phyloP scores from a whole-genome alignment of 2,797 vertebrate species.

The Melanotaenia maccullochi region DNA sequence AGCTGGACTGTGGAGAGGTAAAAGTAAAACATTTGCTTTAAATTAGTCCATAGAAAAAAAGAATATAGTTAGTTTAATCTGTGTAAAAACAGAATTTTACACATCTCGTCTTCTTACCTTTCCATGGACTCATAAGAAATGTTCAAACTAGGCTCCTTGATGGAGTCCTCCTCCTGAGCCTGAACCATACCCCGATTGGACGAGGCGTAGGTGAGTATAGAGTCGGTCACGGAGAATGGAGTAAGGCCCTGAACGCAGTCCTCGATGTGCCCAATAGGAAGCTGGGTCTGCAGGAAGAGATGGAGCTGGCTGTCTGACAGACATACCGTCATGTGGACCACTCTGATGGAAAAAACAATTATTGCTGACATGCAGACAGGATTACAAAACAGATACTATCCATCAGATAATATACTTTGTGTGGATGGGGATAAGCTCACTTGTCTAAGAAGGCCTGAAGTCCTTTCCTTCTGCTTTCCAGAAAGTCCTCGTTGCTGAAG shows the following conservation, averaged over 20 bases:
- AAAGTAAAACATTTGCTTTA: neutral
- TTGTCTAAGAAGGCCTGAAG: slow-evolving; percentile 92
- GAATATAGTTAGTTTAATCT: neutral
- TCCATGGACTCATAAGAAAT: slow-evolving; percentile 85
- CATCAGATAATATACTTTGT: neutral
- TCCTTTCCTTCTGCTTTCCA: slow-evolving; percentile 92
- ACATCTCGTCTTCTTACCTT: slow-evolving; percentile 62
- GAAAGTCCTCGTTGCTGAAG: slow-evolving; percentile 90
- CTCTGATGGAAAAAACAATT: slow-evolving; percentile 72
- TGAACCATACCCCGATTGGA: slow-evolving; percentile 90
- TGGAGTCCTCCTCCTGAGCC: slow-evolving; percentile 82
- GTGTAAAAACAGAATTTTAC: too few relatives aligned
- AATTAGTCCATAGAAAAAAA: neutral
- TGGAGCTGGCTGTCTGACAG: slow-evolving; percentile 97
- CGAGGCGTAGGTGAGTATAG: slow-evolving; percentile 92
- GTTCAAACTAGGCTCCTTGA: slow-evolving; percentile 69
- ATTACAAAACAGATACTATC: neutral
- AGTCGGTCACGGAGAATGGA: slow-evolving; percentile 87
- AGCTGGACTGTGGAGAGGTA: slow-evolving; percentile 67
- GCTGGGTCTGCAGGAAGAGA: slow-evolving; percentile 97
- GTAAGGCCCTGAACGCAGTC: slow-evolving; percentile 92
- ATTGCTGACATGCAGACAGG: neutral
- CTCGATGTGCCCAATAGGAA: slow-evolving; percentile 90
- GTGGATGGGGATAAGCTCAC: slow-evolving; percentile 76
- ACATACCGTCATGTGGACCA: slow-evolving; percentile 93